A percentile compares a stretch with the other conserved stretches of the same genome.
Conservation (phyloP, 2,888 invertebrate species). For the Aspidiotus destructor region DNA sequence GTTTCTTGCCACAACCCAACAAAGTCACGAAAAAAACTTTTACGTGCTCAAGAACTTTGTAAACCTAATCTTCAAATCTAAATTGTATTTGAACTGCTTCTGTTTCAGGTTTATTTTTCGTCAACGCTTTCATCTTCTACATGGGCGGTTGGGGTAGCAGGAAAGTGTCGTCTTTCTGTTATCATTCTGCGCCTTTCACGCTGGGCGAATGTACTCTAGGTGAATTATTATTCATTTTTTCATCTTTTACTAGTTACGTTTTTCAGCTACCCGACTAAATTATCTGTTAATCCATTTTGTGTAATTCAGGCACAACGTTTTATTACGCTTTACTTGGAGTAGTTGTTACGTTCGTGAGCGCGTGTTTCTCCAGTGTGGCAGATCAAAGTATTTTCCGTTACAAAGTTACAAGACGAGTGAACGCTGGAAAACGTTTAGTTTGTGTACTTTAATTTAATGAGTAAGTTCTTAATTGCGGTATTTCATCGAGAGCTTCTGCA, state of each 20-base stretch:
- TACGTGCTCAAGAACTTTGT: too few relatives aligned
- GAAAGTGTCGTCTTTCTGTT: constrained; percentile 13
- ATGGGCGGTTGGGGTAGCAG: constrained; percentile 27
- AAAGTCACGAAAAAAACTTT: too few relatives aligned
- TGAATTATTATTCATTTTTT: constrained; percentile 4
- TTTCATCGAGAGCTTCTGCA: too few relatives aligned
- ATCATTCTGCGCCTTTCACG: constrained; percentile 16
- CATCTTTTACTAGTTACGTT: background rate
- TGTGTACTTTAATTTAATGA: constrained; percentile 16
- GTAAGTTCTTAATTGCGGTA: background rate
- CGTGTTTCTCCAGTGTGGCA: constrained; percentile 20
- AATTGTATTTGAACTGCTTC: too few relatives aligned
- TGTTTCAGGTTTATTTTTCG: constrained; percentile 20
- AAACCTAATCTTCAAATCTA: too few relatives aligned
- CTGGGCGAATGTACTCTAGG: constrained; percentile 21
- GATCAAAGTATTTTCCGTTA: constrained; percentile 26
- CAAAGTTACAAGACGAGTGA: constrained; percentile 24
- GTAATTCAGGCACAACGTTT: constrained; percentile 14
- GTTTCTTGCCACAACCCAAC: too few relatives aligned
- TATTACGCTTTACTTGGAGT: constrained; percentile 26
- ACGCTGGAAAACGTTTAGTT: constrained; percentile 26
- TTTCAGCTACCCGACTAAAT: background rate
- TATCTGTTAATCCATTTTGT: background rate
- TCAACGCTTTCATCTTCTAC: constrained; percentile 28
- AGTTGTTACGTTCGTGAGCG: constrained; percentile 15